Evolutionary conservation across 2,888 invertebrate genomes (phyloP).

Genomic region (Autographa pulchrina): DNA sequence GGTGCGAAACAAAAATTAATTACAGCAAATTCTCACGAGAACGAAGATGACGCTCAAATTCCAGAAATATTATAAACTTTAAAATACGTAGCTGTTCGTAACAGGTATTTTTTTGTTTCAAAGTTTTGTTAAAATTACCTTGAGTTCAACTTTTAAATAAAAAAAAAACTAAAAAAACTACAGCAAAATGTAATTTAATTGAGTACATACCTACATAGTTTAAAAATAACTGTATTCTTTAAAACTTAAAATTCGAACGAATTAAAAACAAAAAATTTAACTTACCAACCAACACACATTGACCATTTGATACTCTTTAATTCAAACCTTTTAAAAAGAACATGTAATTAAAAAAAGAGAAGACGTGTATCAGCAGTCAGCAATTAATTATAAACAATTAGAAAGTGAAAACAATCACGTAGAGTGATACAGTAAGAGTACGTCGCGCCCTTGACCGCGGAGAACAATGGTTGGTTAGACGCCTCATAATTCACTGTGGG

Average conservation of each 20-base stretch:
- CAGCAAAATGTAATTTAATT: too few relatives aligned
- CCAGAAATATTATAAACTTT: conserved; percentile 1
- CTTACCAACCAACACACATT: too few relatives aligned
- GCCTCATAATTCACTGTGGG: conserved; percentile 71
- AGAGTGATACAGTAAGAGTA: conserved; percentile 39
- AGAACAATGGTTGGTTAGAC: conserved; percentile 72
- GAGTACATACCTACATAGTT: too few relatives aligned
- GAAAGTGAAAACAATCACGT: conserved; percentile 40
- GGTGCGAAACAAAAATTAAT: conserved; percentile 43
- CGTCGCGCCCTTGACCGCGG: conserved; percentile 74
- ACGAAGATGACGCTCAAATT: neutral
- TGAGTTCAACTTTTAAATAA: neutral
- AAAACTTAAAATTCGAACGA: too few relatives aligned
- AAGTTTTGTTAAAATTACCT: neutral
- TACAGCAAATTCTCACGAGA: conserved; percentile 15
- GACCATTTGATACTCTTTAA: neutral
- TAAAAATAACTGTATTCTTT: too few relatives aligned
- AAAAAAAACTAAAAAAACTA: neutral
- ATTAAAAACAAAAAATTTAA: too few relatives aligned
- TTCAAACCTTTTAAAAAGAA: neutral
- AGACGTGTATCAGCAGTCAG: neutral
- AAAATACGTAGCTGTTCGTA: neutral
- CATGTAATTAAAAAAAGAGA: neutral
- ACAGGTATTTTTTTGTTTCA: neutral
- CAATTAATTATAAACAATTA: conserved; percentile 15